These are phyloP conservation scores for Labia minor DNA, from an alignment of 2,888 invertebrate genomes.

Conservation along the genomic window DNA sequence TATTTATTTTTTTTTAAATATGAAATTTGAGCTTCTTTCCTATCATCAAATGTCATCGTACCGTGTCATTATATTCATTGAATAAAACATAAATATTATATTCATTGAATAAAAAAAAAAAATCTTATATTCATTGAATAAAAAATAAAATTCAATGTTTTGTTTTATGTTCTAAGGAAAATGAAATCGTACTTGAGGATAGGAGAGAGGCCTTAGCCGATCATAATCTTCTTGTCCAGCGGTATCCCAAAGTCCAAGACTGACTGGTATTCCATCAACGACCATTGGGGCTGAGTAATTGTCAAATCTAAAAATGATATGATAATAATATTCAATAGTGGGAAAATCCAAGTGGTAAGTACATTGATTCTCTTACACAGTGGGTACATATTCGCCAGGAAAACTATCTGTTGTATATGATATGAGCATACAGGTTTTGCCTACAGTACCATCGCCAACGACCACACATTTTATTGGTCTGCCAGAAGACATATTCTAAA, in stretches of 20 bases:
- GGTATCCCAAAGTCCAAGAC: constrained; percentile 95
- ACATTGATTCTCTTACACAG: constrained; percentile 67
- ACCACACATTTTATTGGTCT: constrained; percentile 87
- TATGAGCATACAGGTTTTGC: constrained; percentile 89
- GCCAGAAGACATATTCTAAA: constrained; percentile 74
- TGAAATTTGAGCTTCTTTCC: no score
- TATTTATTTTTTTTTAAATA: no score
- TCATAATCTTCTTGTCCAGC: constrained; percentile 98
- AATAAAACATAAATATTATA: no score
- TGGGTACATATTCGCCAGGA: constrained; percentile 89
- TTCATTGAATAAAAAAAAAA: no score
- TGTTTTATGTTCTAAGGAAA: no score
- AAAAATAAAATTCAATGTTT: no score
- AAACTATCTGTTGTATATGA: constrained; percentile 88
- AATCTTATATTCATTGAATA: no score
- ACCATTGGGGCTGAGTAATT: constrained; percentile 99
- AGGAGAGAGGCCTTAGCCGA: constrained; percentile 86
- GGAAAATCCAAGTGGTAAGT: not conserved
- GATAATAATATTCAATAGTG: no score
- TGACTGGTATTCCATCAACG: constrained; percentile 94
- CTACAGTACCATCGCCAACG: constrained; percentile 86
- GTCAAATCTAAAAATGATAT: constrained; percentile 66
- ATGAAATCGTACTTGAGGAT: constrained; percentile 82
- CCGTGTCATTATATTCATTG: no score
- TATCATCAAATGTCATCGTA: no score